Percentiles rank a stretch among this genome's conserved stretches.
Evolutionary conservation across 2,113 vertebrate genomes (phyloP).

Genomic region (Egretta garzetta): DNA sequence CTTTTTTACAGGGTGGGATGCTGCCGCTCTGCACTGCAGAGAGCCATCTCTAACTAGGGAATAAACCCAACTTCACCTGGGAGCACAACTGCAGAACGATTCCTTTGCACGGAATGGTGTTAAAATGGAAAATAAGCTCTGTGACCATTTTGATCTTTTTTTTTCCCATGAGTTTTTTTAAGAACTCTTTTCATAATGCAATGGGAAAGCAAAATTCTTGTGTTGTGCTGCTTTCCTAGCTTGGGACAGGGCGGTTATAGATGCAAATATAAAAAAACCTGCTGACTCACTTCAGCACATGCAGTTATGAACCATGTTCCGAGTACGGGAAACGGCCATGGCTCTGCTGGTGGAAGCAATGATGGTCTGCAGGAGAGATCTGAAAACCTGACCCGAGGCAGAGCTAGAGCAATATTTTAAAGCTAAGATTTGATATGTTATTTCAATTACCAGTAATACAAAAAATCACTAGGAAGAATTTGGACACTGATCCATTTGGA

Average conservation of each 20-base stretch:
- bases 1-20: neutral
- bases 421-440: neutral
- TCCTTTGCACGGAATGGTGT: neutral
- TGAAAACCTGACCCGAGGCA: neutral
- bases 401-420: neutral
- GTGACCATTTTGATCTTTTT: neutral
- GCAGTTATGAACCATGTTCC: neutral
- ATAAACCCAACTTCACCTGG: neutral
- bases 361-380: neutral
- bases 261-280: neutral
- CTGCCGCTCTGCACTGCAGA: neutral
- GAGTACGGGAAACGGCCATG: neutral
- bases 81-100: neutral
- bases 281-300: neutral
- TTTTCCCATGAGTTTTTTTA: neutral
- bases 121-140: neutral
- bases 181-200: neutral
- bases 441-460: conserved; percentile 12
- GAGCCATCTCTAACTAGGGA: neutral
- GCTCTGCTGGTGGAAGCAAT: neutral
- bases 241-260: neutral
- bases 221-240: neutral
- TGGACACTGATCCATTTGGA: neutral
- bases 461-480: neutral
- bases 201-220: neutral